phyloP scores from a whole-genome alignment of 2,888 invertebrate genomes.

The Cosmia trapezina region DNA sequence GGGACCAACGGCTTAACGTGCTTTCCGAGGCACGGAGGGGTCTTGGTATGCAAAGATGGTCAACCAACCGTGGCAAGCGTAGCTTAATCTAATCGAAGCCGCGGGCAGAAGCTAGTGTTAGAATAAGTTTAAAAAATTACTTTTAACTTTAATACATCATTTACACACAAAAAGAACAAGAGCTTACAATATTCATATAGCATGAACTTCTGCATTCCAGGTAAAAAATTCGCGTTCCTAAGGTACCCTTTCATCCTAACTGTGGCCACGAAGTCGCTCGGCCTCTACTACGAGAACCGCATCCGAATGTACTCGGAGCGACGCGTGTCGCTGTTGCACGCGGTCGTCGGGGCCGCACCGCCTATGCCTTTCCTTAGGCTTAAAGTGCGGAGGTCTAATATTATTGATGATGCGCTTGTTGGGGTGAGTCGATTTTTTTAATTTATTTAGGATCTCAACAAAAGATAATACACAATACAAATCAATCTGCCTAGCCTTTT shows the following conservation, averaged over 20 bases:
- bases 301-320: conserved; percentile 98
- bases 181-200: neutral
- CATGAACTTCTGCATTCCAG: conserved; percentile 66
- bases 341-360: conserved; percentile 95
- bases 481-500: no score
- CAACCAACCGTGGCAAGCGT: no score
- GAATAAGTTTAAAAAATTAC: neutral
- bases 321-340: conserved; percentile 95
- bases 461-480: neutral
- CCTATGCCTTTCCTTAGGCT: conserved; percentile 96
- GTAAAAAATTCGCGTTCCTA: conserved; percentile 96
- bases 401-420: conserved; percentile 97
- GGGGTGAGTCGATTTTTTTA: conserved; percentile 90
- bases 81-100: no score
- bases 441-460: neutral
- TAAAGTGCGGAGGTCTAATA: conserved; percentile 95
- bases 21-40: no score
- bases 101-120: no score
- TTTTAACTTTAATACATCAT: neutral
- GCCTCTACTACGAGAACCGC: conserved; percentile 97
- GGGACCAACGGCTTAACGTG: no score
- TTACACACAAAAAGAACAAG: neutral
- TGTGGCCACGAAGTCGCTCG: conserved; percentile 97
- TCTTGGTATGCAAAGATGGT: no score
- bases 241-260: conserved; percentile 97